phyloP scores from a whole-genome alignment of 2,888 invertebrate species.

The Hypomecis punctinalis region DNA sequence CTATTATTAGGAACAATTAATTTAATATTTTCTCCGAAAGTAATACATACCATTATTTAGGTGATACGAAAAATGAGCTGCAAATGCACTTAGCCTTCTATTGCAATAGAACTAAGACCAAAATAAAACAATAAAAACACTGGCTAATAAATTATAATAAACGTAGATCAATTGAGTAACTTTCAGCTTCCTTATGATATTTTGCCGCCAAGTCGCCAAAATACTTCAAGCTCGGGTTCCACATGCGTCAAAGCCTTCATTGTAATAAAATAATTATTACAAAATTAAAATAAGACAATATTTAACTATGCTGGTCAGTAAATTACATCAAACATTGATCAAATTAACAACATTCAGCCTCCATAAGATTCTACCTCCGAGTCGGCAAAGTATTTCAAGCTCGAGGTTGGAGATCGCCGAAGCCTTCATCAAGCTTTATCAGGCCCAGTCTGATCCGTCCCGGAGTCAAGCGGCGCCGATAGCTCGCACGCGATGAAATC shows the following conservation, averaged over 20 bases:
- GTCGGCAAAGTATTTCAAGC: background rate
- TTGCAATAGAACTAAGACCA: too few species aligned
- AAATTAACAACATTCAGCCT: constrained; percentile 6
- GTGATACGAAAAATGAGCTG: too few species aligned
- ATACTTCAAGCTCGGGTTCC: too few species aligned
- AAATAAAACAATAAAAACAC: too few species aligned
- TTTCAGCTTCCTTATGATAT: background rate
- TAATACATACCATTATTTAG: background rate
- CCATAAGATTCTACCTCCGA: background rate
- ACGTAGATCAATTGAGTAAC: too few species aligned
- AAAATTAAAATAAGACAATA: too few species aligned
- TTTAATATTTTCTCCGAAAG: background rate
- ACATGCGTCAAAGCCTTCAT: too few species aligned
- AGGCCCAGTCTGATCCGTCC: constrained; percentile 17
- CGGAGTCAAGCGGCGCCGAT: constrained; percentile 44
- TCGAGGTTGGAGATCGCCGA: background rate
- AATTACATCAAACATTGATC: constrained; percentile 7
- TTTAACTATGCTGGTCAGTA: background rate
- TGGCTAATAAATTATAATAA: too few species aligned
- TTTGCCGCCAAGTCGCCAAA: background rate
- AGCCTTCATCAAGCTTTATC: constrained; percentile 6
- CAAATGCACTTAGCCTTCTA: too few species aligned
- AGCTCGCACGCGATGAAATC: constrained; percentile 68
- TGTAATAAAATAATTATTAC: too few species aligned
- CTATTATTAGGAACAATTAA: too few species aligned